Base-by-base conservation (phyloP, 2,797 vertebrate species). In the Heliangelus exortis region DNA sequence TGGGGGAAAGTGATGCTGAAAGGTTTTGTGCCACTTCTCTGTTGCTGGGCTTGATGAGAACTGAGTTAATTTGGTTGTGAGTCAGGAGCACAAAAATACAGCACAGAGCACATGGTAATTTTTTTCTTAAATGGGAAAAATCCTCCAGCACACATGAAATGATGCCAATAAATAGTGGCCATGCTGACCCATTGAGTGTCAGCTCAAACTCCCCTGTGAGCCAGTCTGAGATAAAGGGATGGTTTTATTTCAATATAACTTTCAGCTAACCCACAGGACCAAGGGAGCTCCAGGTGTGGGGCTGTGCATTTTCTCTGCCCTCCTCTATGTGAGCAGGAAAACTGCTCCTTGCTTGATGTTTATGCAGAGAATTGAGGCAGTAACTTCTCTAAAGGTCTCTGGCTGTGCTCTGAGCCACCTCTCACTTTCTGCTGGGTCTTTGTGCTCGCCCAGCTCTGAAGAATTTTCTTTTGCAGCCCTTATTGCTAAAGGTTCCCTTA, bases 121-220 rank as follows among this genome's bases (percentile, higher is more conserved):
- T 9, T 41, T 65, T 50, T 61, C 68, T 41, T 47, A 81, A 72
- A 31, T 53, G 57, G 66, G 43, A 53, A 28, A 66, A 63, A 76
- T 16, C 80, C 57, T 80, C 66, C 26, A 10, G 28, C 50, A 51
- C 66, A 6, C 50, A 62, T 83, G 45, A 16, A 22, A 22, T 12
- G 41, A 7, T 0, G 0, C 34, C 73, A 20, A 65, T 67, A 7
- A 8, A 5, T 2, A 50, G 26, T 15, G n/a, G 19, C 50, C 19
- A 1, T 74, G 66, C 76, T 25, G 29, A 29, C 31, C 53, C 7
- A 2, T n/a, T 0, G 3, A 17, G 19, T 20, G 55, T n/a, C 57
- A 28, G 23, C n/a, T 59, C 6, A 2, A 1, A 1, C 4, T 23
- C 28, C 82, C n/a, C 22, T 53, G 29, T 29, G 73, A 50, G 50